phyloP scores from a whole-genome alignment of 2,113 vertebrate genomes.

The Microcebus murinus region DNA sequence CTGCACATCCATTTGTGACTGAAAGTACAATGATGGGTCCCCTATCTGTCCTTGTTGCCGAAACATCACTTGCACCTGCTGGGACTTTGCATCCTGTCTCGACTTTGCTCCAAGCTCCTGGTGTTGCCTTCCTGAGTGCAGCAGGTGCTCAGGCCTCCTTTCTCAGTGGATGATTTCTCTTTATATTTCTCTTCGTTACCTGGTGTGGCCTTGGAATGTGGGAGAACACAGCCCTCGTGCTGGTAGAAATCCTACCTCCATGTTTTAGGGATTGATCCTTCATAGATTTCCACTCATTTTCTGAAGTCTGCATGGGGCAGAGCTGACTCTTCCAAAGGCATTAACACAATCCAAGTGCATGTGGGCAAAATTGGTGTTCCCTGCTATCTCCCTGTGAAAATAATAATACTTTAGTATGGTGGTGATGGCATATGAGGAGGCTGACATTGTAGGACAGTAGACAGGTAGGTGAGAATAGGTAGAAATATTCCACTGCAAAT shows the following conservation, averaged over 20 bases:
- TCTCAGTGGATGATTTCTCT: neutral
- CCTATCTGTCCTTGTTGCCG: neutral
- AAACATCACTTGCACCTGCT: accelerated
- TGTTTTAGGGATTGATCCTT: neutral
- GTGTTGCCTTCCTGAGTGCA: neutral
- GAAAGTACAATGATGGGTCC: neutral
- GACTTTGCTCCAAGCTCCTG: neutral
- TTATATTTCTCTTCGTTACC: neutral
- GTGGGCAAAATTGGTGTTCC: neutral
- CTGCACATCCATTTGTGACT: neutral
- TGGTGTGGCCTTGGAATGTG: neutral
- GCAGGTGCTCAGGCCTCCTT: too few species aligned
- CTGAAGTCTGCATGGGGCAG: neutral
- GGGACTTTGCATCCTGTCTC: neutral
- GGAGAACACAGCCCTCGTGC: neutral
- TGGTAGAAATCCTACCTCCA: neutral
- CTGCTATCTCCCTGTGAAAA: neutral
- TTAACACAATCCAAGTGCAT: neutral
- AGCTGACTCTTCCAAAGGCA: neutral
- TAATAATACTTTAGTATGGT: neutral
- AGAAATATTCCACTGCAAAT: neutral
- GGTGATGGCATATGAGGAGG: too few species aligned
- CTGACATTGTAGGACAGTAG: neutral
- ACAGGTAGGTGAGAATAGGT: neutral
- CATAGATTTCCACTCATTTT: neutral